Conservation (phyloP, 37 sponge, comb jelly and placozoan genomes). For the Diacarnus erythraeanus region DNA sequence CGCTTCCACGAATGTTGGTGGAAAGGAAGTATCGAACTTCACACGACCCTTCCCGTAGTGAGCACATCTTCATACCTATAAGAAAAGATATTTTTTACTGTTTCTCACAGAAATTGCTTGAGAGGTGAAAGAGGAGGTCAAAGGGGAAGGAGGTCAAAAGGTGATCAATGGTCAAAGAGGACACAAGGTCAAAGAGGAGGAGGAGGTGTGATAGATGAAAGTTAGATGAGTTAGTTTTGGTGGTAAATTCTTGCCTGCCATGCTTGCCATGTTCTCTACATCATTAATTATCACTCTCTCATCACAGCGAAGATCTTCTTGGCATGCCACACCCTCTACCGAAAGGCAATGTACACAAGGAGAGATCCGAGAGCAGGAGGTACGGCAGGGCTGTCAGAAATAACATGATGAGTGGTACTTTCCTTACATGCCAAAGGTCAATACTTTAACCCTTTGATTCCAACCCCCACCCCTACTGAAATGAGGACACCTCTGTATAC, state of each 20-base stretch:
- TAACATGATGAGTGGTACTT: neutral
- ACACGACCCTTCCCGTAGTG: slow-evolving; percentile 16
- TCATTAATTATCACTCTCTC: neutral
- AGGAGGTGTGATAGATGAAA: too few relatives aligned
- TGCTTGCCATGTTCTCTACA: neutral
- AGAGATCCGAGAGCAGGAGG: slow-evolving; percentile 34
- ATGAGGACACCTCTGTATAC: too few relatives aligned
- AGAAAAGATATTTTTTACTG: neutral
- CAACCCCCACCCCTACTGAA: too few relatives aligned
- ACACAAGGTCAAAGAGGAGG: too few relatives aligned
- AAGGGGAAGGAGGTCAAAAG: too few relatives aligned
- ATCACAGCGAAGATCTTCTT: neutral
- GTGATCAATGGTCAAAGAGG: too few relatives aligned
- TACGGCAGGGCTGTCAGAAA: slow-evolving; percentile 28
- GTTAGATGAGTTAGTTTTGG: neutral
- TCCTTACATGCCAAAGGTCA: too few relatives aligned
- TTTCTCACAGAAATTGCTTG: neutral
- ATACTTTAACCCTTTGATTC: too few relatives aligned
- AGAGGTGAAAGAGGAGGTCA: neutral
- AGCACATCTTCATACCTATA: slow-evolving; percentile 34
- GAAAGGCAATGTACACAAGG: slow-evolving; percentile 21
- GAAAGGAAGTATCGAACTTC: slow-evolving; percentile 33
- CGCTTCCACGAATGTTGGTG: neutral
- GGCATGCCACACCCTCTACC: neutral
- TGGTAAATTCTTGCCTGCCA: neutral